Evolutionary conservation across 2,888 invertebrate species (phyloP).

Genomic region (Eubasilissa splendida): DNA sequence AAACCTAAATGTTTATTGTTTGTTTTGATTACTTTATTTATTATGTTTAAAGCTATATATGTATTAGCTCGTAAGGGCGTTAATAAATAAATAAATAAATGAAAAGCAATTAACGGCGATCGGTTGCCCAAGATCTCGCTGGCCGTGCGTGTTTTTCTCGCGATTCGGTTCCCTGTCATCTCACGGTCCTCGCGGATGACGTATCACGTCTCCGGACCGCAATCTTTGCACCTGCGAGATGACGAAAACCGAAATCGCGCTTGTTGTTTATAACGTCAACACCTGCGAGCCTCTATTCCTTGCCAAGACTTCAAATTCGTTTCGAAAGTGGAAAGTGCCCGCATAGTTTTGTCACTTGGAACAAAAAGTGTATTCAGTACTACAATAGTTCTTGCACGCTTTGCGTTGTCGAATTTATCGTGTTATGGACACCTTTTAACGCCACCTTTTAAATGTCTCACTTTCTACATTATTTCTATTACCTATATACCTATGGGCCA

Average conservation of each 20-base stretch:
- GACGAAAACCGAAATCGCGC: conserved; percentile 38
- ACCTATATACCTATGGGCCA: no score
- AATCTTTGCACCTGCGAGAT: conserved; percentile 32
- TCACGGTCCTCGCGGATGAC: conserved; percentile 32
- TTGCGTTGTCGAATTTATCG: neutral
- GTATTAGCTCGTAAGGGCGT: no score
- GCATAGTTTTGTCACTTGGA: conserved; percentile 23
- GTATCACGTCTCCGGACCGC: conserved; percentile 7
- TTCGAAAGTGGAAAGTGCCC: conserved; percentile 44
- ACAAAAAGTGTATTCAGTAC: conserved; percentile 33
- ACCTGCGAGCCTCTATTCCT: conserved; percentile 31
- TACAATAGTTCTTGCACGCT: neutral
- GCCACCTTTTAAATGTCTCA: no score
- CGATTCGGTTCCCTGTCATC: conserved; percentile 27
- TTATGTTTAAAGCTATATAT: no score
- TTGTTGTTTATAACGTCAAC: conserved; percentile 18
- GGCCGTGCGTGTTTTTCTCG: conserved; percentile 28
- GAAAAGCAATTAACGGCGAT: conserved; percentile 26
- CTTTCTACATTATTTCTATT: no score
- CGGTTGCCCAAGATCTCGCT: conserved; percentile 30
- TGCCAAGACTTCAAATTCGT: conserved; percentile 17
- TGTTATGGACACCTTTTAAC: no score
- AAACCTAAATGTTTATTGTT: no score
- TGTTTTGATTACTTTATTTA: no score
- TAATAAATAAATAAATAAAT: no score